phyloP scores from a whole-genome alignment of 1,140 invertebrate genomes.

The Brachionus asplanchnoidis region DNA sequence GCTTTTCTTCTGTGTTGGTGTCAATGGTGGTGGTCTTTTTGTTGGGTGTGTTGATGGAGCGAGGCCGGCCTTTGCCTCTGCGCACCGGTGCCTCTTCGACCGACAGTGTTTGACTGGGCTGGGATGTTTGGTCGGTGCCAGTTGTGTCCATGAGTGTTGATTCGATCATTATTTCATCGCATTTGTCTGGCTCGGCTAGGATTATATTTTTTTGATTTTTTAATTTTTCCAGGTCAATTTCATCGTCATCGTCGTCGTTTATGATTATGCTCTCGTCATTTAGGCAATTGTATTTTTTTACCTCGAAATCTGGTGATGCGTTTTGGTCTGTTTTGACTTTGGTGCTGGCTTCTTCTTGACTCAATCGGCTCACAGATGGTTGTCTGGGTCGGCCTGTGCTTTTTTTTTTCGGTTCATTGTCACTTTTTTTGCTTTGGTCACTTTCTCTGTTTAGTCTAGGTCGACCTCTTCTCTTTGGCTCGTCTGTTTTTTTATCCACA shows the following conservation, averaged over 20 bases:
- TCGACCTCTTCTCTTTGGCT: too few species aligned
- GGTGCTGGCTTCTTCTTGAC: neutral
- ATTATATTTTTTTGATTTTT: neutral
- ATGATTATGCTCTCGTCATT: constrained; percentile 26
- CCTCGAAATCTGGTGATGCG: neutral
- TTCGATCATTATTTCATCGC: neutral
- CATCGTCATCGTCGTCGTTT: constrained; percentile 19
- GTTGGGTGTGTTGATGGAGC: neutral
- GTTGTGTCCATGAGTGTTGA: neutral
- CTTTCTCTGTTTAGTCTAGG: too few species aligned
- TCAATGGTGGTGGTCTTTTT: neutral
- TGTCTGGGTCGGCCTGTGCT: too few species aligned
- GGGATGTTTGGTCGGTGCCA: neutral
- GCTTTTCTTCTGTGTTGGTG: neutral
- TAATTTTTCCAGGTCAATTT: neutral
- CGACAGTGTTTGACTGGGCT: neutral
- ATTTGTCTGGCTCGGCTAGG: neutral
- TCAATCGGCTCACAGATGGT: neutral
- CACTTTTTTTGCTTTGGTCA: too few species aligned
- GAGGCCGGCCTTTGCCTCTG: neutral
- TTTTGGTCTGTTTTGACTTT: neutral
- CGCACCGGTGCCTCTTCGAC: neutral
- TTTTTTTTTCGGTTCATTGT: too few species aligned
- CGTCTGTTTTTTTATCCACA: too few species aligned
- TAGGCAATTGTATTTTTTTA: constrained; percentile 1